Evolutionary conservation across 2,113 vertebrate genomes (phyloP).

Genomic region (Zingel zingel): DNA sequence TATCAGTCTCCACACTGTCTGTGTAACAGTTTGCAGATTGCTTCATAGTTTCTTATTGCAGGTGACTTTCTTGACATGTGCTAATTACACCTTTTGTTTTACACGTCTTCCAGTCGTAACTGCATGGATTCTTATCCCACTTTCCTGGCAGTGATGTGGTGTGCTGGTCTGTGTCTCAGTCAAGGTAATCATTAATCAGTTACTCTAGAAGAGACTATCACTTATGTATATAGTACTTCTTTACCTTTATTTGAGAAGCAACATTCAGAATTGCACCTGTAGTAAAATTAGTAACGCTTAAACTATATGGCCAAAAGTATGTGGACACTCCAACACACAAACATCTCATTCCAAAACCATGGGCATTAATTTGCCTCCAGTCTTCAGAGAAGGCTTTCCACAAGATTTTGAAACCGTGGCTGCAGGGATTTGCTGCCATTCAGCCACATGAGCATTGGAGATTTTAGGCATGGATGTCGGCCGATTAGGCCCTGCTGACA

Average conservation of each 20-base stretch:
- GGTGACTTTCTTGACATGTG: conserved; percentile 23
- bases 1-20: neutral
- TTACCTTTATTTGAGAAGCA: neutral
- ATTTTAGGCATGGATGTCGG: neutral
- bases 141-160: conserved; percentile 94
- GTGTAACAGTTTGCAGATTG: conserved; percentile 32
- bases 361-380: neutral
- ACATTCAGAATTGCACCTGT: too few relatives aligned
- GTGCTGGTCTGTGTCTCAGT: conserved; percentile 92
- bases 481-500: neutral
- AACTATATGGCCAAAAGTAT: neutral
- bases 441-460: neutral
- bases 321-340: neutral
- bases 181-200: conserved; percentile 87
- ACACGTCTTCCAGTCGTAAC: conserved; percentile 88
- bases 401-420: neutral
- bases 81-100: conserved; percentile 21
- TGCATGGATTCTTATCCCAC: conserved; percentile 93
- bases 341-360: neutral
- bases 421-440: neutral
- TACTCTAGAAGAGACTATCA: neutral
- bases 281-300: neutral
- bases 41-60: conserved; percentile 31
- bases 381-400: neutral
- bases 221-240: neutral